Percentiles rank a stretch among this genome's conserved stretches.
phyloP scores from a whole-genome alignment of 2,888 invertebrate species.

The Gibbula magus region DNA sequence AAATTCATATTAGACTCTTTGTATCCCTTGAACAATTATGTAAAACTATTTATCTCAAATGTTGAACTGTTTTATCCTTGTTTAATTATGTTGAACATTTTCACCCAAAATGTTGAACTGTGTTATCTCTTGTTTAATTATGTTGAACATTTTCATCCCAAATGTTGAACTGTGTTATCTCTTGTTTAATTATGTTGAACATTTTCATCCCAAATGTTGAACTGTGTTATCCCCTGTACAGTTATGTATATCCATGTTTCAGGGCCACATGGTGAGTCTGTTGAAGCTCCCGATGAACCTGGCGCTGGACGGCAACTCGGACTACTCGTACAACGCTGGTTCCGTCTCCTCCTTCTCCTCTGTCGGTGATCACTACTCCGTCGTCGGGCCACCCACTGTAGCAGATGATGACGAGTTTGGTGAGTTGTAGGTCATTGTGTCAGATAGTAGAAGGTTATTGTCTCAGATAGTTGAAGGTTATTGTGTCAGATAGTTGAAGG shows the following conservation, averaged over 20 bases:
- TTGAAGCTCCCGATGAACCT: conserved; percentile 62
- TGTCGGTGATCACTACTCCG: conserved; percentile 36
- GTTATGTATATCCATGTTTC: conserved; percentile 14
- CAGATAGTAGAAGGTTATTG: neutral
- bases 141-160: neutral
- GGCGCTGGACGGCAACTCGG: conserved; percentile 58
- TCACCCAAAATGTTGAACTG: neutral
- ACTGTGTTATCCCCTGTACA: no score
- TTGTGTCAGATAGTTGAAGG: no score
- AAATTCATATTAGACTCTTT: neutral
- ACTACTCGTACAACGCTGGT: conserved; percentile 56
- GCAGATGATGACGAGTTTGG: conserved; percentile 44
- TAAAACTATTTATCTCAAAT: neutral
- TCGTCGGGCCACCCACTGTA: conserved; percentile 30
- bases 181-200: neutral
- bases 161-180: neutral
- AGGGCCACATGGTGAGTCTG: conserved; percentile 62
- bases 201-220: neutral
- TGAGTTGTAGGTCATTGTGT: conserved; percentile 27
- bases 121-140: neutral
- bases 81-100: neutral
- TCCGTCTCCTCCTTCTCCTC: conserved; percentile 42
- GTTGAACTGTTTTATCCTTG: neutral
- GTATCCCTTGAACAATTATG: no score
- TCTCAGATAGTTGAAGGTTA: no score